Percentiles rank a stretch among this genome's conserved stretches.
These are phyloP conservation scores for Teleiodes luculella DNA, from an alignment of 2,888 invertebrate species.

Conservation along the genomic window DNA sequence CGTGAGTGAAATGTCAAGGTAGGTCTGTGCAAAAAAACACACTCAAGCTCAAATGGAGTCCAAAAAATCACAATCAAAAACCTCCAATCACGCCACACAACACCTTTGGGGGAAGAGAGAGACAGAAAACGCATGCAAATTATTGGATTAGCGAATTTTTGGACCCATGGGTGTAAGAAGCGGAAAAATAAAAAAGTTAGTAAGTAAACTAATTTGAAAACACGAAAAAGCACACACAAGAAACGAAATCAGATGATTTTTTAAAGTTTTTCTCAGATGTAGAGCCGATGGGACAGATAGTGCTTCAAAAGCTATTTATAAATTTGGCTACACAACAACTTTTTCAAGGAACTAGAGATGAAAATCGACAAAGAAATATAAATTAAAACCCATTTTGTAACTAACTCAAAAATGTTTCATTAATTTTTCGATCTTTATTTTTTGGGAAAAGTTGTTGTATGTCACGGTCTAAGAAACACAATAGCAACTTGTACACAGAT, in stretches of 20 bases:
- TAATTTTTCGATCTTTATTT: too few relatives aligned
- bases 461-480: too few relatives aligned
- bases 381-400: too few relatives aligned
- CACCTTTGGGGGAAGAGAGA: conserved; percentile 65
- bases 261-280: background rate
- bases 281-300: background rate
- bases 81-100: conserved; percentile 48
- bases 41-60: conserved; percentile 68
- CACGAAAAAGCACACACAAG: conserved; percentile 52
- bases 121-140: conserved; percentile 47
- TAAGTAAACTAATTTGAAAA: conserved; percentile 37
- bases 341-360: too few relatives aligned
- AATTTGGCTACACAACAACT: too few relatives aligned
- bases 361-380: too few relatives aligned
- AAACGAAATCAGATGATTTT: conserved; percentile 54
- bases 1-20: conserved; percentile 74
- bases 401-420: too few relatives aligned
- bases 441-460: too few relatives aligned
- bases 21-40: conserved; percentile 71
- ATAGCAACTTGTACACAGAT: too few relatives aligned
- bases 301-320: too few relatives aligned
- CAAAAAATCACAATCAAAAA: conserved; percentile 59
- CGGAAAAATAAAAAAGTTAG: conserved; percentile 48
- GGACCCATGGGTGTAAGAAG: conserved; percentile 62
- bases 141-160: conserved; percentile 58